These are phyloP conservation scores for Maniola jurtina DNA, from an alignment of 1,140 invertebrate species.

Conservation along the genomic window DNA sequence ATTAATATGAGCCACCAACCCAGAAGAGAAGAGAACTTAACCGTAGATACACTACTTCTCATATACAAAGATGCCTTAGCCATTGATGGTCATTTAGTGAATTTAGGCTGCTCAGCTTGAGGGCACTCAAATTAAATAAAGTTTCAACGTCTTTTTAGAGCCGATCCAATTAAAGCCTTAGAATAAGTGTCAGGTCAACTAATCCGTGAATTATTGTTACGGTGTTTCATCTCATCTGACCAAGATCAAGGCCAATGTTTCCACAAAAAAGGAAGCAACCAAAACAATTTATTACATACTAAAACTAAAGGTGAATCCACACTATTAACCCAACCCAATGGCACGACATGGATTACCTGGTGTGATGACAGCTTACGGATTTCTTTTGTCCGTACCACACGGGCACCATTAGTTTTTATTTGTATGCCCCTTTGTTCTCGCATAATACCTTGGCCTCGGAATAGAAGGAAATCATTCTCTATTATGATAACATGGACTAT, in stretches of 20 bases:
- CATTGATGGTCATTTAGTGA: no score
- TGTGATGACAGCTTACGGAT: constrained; percentile 26
- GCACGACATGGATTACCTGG: constrained; percentile 14
- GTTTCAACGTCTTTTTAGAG: no score
- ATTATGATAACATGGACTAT: constrained; percentile 19
- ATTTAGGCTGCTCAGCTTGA: no score
- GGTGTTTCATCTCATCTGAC: no score
- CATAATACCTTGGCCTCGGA: constrained; percentile 17
- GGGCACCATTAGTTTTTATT: constrained; percentile 30
- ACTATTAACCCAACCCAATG: constrained; percentile 4
- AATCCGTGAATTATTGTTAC: no score
- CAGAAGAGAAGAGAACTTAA: no score
- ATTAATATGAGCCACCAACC: no score
- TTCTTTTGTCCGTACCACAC: constrained; percentile 21
- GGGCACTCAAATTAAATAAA: no score
- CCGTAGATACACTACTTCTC: no score
- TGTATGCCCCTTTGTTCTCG: constrained; percentile 26
- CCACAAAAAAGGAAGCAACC: not conserved
- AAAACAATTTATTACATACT: not conserved
- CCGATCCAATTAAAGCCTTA: no score
- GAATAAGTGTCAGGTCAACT: no score
- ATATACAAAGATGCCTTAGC: no score
- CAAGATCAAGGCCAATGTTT: not conserved
- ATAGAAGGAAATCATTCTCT: constrained; percentile 23
- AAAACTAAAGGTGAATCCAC: constrained; percentile 19